Evolutionary conservation across 2,888 invertebrate species (phyloP).

Genomic region (Plebejus argus): DNA sequence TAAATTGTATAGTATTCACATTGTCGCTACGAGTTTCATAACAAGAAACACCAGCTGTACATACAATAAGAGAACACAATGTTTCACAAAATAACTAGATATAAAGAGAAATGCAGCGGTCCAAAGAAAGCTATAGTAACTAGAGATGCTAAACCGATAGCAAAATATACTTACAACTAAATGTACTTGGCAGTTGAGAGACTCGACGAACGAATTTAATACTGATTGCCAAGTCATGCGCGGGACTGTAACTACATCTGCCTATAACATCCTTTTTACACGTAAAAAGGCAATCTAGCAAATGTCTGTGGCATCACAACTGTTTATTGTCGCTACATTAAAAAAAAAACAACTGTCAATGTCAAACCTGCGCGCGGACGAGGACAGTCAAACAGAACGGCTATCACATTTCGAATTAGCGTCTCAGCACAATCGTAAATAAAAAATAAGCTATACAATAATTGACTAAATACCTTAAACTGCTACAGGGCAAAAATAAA

Average conservation of each 20-base stretch:
- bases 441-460: conserved; percentile 70
- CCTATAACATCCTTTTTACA: conserved; percentile 28
- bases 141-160: conserved; percentile 56
- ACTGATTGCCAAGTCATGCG: conserved; percentile 67
- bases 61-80: conserved; percentile 79
- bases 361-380: conserved; percentile 32
- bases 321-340: conserved; percentile 16
- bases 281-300: conserved; percentile 27
- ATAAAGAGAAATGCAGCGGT: conserved; percentile 75
- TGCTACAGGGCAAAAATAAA: conserved; percentile 64
- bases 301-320: conserved; percentile 27
- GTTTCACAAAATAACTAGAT: conserved; percentile 70
- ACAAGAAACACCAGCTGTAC: conserved; percentile 72
- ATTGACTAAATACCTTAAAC: conserved; percentile 80
- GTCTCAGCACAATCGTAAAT: conserved; percentile 40
- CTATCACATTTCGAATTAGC: conserved; percentile 42
- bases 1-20: conserved; percentile 80
- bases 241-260: conserved; percentile 28
- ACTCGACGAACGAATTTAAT: conserved; percentile 57
- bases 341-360: conserved; percentile 28
- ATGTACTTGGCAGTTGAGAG: conserved; percentile 61
- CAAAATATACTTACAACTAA: conserved; percentile 51
- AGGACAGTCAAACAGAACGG: conserved; percentile 32
- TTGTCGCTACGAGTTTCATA: conserved; percentile 73
- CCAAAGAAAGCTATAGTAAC: conserved; percentile 67